These are phyloP conservation scores for Phaonia tiefii DNA, from an alignment of 2,888 invertebrate species.

Conservation along the genomic window DNA sequence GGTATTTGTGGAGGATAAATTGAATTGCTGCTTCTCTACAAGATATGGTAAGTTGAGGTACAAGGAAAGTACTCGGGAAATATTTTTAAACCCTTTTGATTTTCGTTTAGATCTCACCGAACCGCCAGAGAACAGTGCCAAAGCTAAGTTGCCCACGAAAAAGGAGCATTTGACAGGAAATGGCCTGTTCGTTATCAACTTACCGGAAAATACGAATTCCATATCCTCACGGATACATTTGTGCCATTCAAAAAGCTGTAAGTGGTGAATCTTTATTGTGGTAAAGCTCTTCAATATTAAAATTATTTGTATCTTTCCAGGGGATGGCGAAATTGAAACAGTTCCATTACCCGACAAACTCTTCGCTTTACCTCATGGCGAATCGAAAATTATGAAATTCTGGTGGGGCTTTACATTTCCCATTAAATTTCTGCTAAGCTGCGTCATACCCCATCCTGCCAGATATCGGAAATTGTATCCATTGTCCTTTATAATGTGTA, in stretches of 20 bases:
- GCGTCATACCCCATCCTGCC: slow-evolving; percentile 87
- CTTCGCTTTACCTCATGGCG: slow-evolving; percentile 80
- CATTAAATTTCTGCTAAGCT: slow-evolving; percentile 84
- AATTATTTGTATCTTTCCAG: slow-evolving; percentile 63
- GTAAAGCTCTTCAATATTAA: not conserved
- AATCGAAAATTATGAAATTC: slow-evolving; percentile 72
- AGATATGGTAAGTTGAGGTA: slow-evolving; percentile 76
- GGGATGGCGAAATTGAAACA: slow-evolving; percentile 71
- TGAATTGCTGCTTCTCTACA: slow-evolving; percentile 79
- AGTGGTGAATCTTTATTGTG: slow-evolving; percentile 58
- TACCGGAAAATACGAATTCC: slow-evolving; percentile 77
- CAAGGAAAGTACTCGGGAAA: not conserved
- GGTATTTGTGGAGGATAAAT: slow-evolving; percentile 78
- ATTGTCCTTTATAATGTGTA: slow-evolving; percentile 91
- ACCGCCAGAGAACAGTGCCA: slow-evolving; percentile 79
- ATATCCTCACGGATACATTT: slow-evolving; percentile 76
- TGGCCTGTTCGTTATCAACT: slow-evolving; percentile 77
- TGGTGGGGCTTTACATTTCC: slow-evolving; percentile 90
- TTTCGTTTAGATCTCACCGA: slow-evolving; percentile 78
- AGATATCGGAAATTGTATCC: slow-evolving; percentile 85
- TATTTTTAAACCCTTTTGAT: not conserved
- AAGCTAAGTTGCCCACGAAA: slow-evolving; percentile 77
- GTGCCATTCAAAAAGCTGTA: slow-evolving; percentile 76
- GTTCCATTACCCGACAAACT: slow-evolving; percentile 76
- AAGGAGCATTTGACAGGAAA: slow-evolving; percentile 77